Evolutionary conservation across 2,888 invertebrate genomes (phyloP), one percentile per base, ranked within the genome.

Genomic region (Sesamia inferens): DNA sequence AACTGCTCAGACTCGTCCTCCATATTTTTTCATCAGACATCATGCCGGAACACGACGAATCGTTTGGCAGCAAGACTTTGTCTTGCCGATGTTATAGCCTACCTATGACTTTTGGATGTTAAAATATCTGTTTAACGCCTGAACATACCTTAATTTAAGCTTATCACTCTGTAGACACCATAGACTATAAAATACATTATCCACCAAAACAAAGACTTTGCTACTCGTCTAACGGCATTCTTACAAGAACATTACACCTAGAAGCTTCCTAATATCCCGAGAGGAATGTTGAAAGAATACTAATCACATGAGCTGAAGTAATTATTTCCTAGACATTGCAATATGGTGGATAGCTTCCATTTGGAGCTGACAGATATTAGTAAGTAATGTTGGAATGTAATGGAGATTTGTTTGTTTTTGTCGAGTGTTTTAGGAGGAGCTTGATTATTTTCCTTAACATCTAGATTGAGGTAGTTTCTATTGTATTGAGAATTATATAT

Each of bases 271-370:
- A 75, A 78, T 83, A 73, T 79, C 71, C 69, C 51, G 54, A 76
- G 47, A 61, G 61, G 31, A 24, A 71, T 74, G 62, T 55, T 24
- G 68, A 68, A 73, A 71, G 84, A 83, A 83, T 84, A 82, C 73
- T 84, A 77, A 83, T 73, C 51, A 31, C 24, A 16, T 1, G 16
- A 6, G 42, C 39, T 68, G 44, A 63, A 58, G 68, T 79, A 74
- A 73, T 73, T 57, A 65, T 72, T 74, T 62, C 55, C 54, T 72
- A 69, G 70, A 76, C 55, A 55, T 65, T 44, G 72, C 63, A 44
- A 55, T 59, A 65, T 74, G 76, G 76, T 80, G 78, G 74, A 79
- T 64, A 72, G 62, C 59, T 59, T 66, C 65, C 72, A 72, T 71
- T 71, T 59, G 54, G 24, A 55, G 58, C 51, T 31, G 70, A 61